A percentile compares a stretch with the other conserved stretches of the same genome.
Evolutionary conservation across 2,888 invertebrate species (phyloP).

Genomic region (Pseudanteris insignis): DNA sequence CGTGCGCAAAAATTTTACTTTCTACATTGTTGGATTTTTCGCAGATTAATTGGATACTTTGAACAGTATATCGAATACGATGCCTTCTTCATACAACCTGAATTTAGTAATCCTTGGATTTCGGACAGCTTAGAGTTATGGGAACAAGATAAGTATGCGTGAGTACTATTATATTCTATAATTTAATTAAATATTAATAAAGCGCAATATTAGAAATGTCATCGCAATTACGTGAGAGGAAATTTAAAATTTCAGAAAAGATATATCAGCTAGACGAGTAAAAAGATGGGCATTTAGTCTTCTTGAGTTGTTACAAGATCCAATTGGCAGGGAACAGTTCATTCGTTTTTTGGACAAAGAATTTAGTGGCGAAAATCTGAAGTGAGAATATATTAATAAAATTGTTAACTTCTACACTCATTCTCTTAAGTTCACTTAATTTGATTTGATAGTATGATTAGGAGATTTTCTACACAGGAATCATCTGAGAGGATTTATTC

Average conservation of each 20-base stretch:
- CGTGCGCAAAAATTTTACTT: no score
- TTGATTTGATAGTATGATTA: no score
- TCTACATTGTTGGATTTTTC: no score
- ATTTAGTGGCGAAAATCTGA: slow-evolving; percentile 98
- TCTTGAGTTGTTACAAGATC: slow-evolving; percentile 92
- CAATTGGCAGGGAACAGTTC: slow-evolving; percentile 96
- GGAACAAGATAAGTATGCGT: slow-evolving; percentile 95
- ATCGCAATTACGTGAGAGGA: no score
- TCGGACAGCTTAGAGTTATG: slow-evolving; percentile 95
- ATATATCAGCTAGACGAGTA: slow-evolving; percentile 91
- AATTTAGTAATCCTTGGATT: slow-evolving; percentile 97
- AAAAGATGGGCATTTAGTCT: slow-evolving; percentile 98
- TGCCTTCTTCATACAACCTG: slow-evolving; percentile 90
- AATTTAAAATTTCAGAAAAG: slow-evolving; percentile 81
- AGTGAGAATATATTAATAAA: no score
- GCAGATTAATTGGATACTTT: slow-evolving; percentile 86
- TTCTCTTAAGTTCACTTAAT: no score
- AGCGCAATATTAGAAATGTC: no score
- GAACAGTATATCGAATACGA: slow-evolving; percentile 98
- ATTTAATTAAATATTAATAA: slow-evolving; percentile 6
- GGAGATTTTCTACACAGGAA: no score
- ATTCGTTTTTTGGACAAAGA: slow-evolving; percentile 96
- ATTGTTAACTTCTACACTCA: no score
- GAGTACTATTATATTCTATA: slow-evolving; percentile 51
- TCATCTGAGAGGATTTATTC: no score